Evolutionary conservation across 2,888 invertebrate species (phyloP), one percentile per base, ranked within the genome.

Genomic region (Graphium colonna): DNA sequence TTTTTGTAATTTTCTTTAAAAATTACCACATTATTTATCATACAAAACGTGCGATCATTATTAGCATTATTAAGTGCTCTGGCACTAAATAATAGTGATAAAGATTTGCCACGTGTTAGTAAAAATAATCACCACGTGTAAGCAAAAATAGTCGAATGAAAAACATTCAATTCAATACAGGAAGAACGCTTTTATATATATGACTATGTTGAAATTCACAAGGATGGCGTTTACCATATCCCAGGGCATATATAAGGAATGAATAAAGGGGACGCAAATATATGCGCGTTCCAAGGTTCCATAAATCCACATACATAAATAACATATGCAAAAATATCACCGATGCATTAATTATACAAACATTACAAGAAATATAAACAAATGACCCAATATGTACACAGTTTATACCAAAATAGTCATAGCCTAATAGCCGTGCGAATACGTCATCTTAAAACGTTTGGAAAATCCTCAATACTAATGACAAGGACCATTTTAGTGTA

Each of bases 261-360:
- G 16, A 41, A 41, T 41, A 41, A 39, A 41, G 12, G 18, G 18
- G 16, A 18, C 41, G 41, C 17, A 41, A 41, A 41, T 41, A n/a
- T 41, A 41, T 18, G 18, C 18, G 18, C 18, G n/a, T 16, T 17
- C 16, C 41, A 41, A 41, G 41, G 41, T 41, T 41, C 41, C 16
- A 7, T 18, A 36, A 12, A 36, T 10, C 16, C 18, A 41, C 18
- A 9, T 41, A 41, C 41, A 41, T 41, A 41, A 41, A 41, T 18
- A 41, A 16, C 41, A 18, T 18, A 41, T 41, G 41, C 16, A 16
- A 41, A 18, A 41, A 41, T 5, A 41, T n/a, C 16, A 16, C n/a
- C 4, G 12, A 39, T 5, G 9, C 36, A 36, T 36, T 36, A 36
- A 36, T 36, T 36, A 36, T 12, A 13, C 7, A 36, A 36, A 36